phyloP scores from a whole-genome alignment of 2,888 invertebrate genomes.

The Diloba caeruleocephala region DNA sequence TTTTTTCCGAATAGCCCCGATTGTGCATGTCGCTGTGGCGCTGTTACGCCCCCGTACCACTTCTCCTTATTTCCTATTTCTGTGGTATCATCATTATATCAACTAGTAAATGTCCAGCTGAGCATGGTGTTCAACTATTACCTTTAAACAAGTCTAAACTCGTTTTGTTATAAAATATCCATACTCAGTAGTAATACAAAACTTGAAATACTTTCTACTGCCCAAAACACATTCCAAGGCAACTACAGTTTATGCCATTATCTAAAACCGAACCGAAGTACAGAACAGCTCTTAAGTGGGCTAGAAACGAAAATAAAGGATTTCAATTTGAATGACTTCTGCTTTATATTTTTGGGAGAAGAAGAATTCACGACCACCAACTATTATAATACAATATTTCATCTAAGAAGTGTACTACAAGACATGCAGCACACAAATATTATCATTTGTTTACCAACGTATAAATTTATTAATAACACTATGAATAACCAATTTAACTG shows the following conservation, averaged over 20 bases:
- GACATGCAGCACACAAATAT: conserved; percentile 1
- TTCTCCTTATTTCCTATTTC: too few relatives aligned
- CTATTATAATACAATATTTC: conserved; percentile 1
- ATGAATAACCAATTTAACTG: not conserved
- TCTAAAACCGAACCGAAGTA: conserved; percentile 6
- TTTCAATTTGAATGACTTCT: conserved; percentile 1
- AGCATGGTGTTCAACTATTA: too few relatives aligned
- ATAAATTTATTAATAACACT: not conserved
- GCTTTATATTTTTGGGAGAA: conserved; percentile 5
- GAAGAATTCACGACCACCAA: conserved; percentile 2
- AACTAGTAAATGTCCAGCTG: too few relatives aligned
- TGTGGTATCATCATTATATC: too few relatives aligned
- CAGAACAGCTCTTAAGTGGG: not conserved
- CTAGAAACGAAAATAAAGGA: conserved; percentile 2
- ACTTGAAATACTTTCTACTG: too few relatives aligned
- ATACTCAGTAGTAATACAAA: too few relatives aligned
- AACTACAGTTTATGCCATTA: conserved; percentile 4
- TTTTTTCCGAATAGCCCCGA: too few relatives aligned
- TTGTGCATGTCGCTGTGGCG: too few relatives aligned
- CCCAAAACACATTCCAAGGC: not conserved
- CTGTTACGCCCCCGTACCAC: too few relatives aligned
- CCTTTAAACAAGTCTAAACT: too few relatives aligned
- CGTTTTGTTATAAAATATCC: too few relatives aligned
- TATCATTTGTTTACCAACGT: conserved; percentile 1
- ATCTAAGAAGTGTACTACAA: conserved; percentile 3